Percentiles rank a stretch among this genome's conserved stretches.
Evolutionary conservation across 2,888 invertebrate genomes (phyloP).

Genomic region (Chrysolina haemoptera): DNA sequence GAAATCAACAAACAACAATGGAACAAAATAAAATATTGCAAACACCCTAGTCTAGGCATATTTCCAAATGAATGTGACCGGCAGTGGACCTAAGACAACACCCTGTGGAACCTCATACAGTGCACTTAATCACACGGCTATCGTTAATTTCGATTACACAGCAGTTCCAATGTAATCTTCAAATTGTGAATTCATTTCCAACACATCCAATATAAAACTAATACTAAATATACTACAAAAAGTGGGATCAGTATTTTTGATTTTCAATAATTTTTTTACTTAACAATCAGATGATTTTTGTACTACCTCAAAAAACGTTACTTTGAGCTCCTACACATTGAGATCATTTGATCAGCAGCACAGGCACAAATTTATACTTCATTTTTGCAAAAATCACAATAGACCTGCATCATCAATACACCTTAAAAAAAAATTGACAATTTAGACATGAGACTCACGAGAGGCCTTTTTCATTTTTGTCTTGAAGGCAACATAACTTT

Average conservation of each 20-base stretch:
- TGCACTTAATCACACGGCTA: not conserved
- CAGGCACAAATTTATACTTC: not conserved
- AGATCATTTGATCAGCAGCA: not conserved
- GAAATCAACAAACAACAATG: slow-evolving; percentile 27
- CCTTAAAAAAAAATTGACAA: not conserved
- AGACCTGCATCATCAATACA: not conserved
- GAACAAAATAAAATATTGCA: slow-evolving; percentile 24
- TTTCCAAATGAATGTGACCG: not conserved
- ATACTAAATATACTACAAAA: no score
- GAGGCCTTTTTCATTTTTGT: no score
- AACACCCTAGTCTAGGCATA: slow-evolving; percentile 14
- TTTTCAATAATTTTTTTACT: not conserved
- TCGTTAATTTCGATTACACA: not conserved
- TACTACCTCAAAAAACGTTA: slow-evolving; percentile 8
- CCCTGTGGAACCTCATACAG: slow-evolving; percentile 6
- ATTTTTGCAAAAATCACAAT: slow-evolving; percentile 14
- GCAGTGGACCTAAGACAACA: not conserved
- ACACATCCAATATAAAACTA: no score
- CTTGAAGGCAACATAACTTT: no score
- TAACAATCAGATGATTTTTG: not conserved
- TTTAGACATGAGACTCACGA: no score
- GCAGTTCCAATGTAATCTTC: not conserved
- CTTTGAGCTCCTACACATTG: not conserved
- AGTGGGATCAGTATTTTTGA: not conserved
- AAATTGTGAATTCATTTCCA: no score